Evolutionary conservation across 2,888 invertebrate genomes (phyloP), one percentile per base, ranked within the genome.

Genomic region (Leptogaster cylindrica): DNA sequence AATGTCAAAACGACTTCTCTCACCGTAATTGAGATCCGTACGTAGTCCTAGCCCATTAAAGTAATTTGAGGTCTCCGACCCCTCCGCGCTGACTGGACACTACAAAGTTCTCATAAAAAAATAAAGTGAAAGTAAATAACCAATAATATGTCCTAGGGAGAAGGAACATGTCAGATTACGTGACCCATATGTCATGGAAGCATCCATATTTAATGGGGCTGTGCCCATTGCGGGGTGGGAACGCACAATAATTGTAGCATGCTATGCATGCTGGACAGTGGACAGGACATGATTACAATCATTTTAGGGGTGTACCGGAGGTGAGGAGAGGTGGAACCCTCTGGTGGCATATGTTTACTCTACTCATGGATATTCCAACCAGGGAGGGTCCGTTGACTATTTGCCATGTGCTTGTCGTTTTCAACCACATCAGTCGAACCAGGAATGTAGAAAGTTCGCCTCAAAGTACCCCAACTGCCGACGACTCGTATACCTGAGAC

Each of bases 161-260:
- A 18, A 58, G 58, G 58, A 58, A 36, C 58, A 58, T 41, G 58
- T 58, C 39, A 65, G 33, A 61, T 68, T 66, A 68, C 68, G 66
- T 68, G 68, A 68, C 66, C 68, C 66, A 68, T 61, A 66, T 68
- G 68, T 68, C 68, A 68, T 58, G 66, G 25, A 65, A 65, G 61
- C 66, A 68, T 68, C 66, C 50, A 68, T 68, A 39, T 41, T 68
- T 68, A 68, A 68, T 68, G 66, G 66, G 27, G 44, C n/a, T n/a
- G 61, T 33, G 55, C 28, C 28, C 44, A n/a, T n/a, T 39, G 41
- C 10, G 27, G 14, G 33, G 27, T 28, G 36, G 27, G 39, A 31
- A 55, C 58, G 58, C 41, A 58, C 58, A 6, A 39, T 39, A 10
- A 39, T 25, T 41, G 52, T 16, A 28, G 18, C 58, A 58, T 58